Conservation (phyloP, 2,888 invertebrate species). For the Tetanocera ferruginea region DNA sequence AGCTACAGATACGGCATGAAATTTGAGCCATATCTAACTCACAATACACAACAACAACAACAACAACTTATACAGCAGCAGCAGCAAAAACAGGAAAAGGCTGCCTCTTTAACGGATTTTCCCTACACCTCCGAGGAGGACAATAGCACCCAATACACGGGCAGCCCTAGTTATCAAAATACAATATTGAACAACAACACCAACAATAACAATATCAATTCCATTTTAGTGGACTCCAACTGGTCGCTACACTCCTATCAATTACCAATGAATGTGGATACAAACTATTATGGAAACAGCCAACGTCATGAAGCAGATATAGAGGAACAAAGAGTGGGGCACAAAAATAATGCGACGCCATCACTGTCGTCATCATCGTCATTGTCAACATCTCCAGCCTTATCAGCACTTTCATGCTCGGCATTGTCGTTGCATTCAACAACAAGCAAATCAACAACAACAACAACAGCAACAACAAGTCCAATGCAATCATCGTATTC, state of each 20-base stretch:
- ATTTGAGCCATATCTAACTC: not conserved
- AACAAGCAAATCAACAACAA: not conserved
- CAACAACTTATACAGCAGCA: constrained; percentile 22
- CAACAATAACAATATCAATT: constrained; percentile 41
- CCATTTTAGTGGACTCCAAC: constrained; percentile 7
- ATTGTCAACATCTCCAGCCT: not conserved
- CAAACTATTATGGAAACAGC: constrained; percentile 35
- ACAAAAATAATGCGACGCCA: not conserved
- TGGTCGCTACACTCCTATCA: constrained; percentile 32
- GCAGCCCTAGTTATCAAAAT: constrained; percentile 58
- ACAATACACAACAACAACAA: not conserved
- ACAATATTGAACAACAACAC: not conserved
- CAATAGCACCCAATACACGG: constrained; percentile 59
- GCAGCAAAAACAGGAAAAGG: constrained; percentile 5
- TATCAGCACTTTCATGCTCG: not conserved
- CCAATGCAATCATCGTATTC: not conserved
- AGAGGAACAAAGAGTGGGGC: not conserved
- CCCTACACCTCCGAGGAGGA: constrained; percentile 66
- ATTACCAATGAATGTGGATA: not conserved
- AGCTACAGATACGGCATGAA: not conserved
- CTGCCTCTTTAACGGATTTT: constrained; percentile 51
- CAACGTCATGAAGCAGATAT: not conserved
- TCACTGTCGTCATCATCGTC: not conserved
- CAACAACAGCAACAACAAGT: constrained; percentile 3
- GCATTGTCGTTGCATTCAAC: not conserved